Evolutionary conservation across 2,113 vertebrate genomes (phyloP), one percentile per base, ranked within the genome.

Genomic region (Ciconia stormi): DNA sequence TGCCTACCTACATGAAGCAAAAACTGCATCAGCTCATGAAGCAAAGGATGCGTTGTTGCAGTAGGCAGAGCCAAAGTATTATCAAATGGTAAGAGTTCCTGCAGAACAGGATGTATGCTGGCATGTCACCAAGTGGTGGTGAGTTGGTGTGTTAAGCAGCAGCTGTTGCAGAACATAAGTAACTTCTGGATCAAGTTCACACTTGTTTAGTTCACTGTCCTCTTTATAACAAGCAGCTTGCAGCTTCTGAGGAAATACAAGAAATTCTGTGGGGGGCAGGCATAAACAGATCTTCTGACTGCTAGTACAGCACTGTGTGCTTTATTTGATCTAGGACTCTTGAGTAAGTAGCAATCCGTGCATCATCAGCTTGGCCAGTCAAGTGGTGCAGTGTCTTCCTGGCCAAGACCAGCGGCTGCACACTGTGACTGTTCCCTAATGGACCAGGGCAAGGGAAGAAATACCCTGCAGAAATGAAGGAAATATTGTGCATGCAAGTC

Each of bases 241-340:
- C 16, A 65, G 42, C 53, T 88, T 88, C 82, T 63, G 52, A 86
- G 44, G 79, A 88, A 82, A 66, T 78, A n/a, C 44, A 94, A 74
- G 62, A 40, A 88, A 65, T 76, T 88, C 36, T 53, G 16, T 52
- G 58, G 44, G 53, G 20, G 26, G 5, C 26, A 72, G 20, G 44
- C 38, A 36, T 25, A 20, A 88, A 30, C 32, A 74, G 9, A 29
- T 70, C 61, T 29, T 88, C 58, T 53, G 52, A 58, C 26, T 74
- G n/a, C 13, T 53, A 34, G 36, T 22, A 19, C 8, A 34, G 73
- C 23, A 22, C 40, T 18, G 30, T 0, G 1, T 62, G 55, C 12
- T 73, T n/a, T 40, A 9, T 81, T 89, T 36, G 42, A 38, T 65
- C n/a, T 56, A 21, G 23, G 44, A 47, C 34, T 84, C 16, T 16